Conservation (phyloP, 2,113 vertebrate genomes). For the Semnopithecus entellus region DNA sequence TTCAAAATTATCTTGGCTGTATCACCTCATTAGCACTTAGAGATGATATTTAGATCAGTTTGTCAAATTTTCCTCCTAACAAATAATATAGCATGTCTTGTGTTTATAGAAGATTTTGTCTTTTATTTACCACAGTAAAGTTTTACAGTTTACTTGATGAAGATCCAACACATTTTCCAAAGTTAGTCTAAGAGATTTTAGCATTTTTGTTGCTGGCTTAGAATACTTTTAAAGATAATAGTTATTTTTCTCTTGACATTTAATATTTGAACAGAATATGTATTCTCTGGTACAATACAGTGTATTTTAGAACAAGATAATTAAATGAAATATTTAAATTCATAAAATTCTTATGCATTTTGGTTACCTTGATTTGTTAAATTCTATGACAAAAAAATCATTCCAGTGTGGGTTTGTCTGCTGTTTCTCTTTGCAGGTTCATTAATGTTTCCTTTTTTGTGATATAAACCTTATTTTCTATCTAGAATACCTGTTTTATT, state of each 20-base stretch:
- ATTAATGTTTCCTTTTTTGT: not conserved
- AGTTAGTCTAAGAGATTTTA: not conserved
- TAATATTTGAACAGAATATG: not conserved
- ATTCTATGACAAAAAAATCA: not conserved
- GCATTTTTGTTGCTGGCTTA: not conserved
- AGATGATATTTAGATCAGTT: not conserved
- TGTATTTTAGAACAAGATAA: not conserved
- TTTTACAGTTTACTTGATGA: not conserved
- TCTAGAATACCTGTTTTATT: not conserved
- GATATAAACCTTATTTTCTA: not conserved
- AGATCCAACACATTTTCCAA: not conserved
- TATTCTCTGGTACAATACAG: not conserved
- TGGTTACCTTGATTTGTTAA: not conserved
- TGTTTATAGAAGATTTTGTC: not conserved
- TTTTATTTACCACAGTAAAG: not conserved
- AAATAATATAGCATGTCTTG: not conserved
- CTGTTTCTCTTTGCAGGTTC: not conserved
- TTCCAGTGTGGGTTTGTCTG: not conserved
- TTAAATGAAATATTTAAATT: not conserved
- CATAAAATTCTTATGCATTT: not conserved
- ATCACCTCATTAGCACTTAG: not conserved
- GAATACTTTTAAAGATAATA: not conserved
- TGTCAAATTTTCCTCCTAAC: not conserved
- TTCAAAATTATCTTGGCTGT: not conserved
- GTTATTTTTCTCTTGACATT: not conserved